Evolutionary conservation across 2,797 vertebrate species (phyloP), one percentile per base, ranked within the genome.

Genomic region (Acanthurus leucopareius): DNA sequence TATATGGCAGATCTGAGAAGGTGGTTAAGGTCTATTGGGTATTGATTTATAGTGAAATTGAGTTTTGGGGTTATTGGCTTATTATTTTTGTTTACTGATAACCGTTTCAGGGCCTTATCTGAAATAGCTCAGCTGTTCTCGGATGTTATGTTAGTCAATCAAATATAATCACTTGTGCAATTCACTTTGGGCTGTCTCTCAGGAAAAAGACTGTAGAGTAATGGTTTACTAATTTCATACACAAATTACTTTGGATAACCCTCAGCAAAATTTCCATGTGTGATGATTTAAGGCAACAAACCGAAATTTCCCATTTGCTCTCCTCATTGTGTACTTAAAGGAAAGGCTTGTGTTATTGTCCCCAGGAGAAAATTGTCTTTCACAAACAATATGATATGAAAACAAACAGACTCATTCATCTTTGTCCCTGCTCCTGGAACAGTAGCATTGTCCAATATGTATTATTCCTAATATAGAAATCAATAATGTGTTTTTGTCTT

Each of bases 61-160:
- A 85, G 63, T 74, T 70, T 80, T 49, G 28, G 52, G 70, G 58
- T 83, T 81, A 87, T 82, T 77, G 69, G 62, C 47, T 74, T 79
- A 56, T 85, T 70, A 64, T 51, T 70, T 75, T 61, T 75, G 59
- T 79, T 75, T 73, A 53, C 66, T 82, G 71, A 79, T 71, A 80
- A 84, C 51, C 48, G 51, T 48, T 72, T 80, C 47, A 72, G 58
- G 47, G 58, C 49, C 70, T 53, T 80, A 82, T 87, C 78, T 84
- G 72, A 86, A 82, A 70, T 67, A 73, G 51, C 60, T 73, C 78
- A 85, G 75, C 74, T 80, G 72, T 83, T 63, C 61, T 77, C n/a
- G 1, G 60, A 73, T 69, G 53, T 79, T 79, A 71, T 77, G 38
- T 42, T 73, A 80, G 69, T 89, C 72, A 81, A 44, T 84, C 64